Conservation (phyloP, 92 coral and sea anemone species). For the Actinernus sp. region DNA sequence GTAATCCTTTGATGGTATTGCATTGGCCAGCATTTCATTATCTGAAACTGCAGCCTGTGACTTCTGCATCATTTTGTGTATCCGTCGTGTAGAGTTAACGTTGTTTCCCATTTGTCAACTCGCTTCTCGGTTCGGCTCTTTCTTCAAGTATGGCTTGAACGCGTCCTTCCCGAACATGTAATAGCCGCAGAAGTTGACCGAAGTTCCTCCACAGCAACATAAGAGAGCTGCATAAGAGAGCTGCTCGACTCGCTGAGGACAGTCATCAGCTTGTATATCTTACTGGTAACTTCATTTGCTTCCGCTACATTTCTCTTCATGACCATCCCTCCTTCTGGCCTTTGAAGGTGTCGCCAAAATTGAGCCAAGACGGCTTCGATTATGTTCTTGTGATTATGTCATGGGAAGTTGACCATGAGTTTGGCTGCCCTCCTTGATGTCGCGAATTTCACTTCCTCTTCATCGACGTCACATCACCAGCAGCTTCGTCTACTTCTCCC, state of each 20-base stretch:
- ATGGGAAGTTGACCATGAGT: neutral
- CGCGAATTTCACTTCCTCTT: too few relatives aligned
- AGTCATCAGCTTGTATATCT: neutral
- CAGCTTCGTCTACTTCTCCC: too few relatives aligned
- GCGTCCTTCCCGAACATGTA: constrained; percentile 4
- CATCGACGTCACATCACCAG: too few relatives aligned
- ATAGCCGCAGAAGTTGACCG: neutral
- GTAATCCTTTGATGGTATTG: too few relatives aligned
- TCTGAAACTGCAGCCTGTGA: neutral
- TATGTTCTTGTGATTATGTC: neutral
- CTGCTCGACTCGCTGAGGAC: constrained; percentile 8
- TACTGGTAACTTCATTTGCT: neutral
- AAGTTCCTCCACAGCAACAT: neutral
- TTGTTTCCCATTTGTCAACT: neutral
- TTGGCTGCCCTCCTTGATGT: neutral
- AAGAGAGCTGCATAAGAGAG: neutral
- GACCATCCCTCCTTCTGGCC: constrained; percentile 3
- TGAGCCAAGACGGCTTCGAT: neutral
- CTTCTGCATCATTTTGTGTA: neutral
- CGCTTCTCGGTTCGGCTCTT: constrained; percentile 4
- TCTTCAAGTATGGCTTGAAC: neutral
- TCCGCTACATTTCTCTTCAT: neutral
- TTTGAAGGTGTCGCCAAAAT: constrained; percentile 3
- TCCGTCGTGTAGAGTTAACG: neutral
- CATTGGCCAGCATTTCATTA: neutral